Percentiles rank a stretch among this genome's conserved stretches.
These are phyloP conservation scores for Ophthalmolycus amberensis DNA, from an alignment of 2,113 vertebrate species.

Conservation along the genomic window DNA sequence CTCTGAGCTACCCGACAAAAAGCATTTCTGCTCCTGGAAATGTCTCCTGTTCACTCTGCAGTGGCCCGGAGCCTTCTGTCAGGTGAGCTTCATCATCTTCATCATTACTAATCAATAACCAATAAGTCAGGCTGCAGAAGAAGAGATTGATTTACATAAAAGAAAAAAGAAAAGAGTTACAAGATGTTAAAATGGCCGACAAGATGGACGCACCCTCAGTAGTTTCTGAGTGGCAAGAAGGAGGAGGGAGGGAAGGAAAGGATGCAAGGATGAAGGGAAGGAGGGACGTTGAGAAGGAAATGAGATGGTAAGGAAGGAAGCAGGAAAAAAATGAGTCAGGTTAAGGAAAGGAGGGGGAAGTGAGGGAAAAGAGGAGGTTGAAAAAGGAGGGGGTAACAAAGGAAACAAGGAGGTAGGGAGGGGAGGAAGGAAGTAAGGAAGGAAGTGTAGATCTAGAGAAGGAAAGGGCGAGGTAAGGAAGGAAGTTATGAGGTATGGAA, in stretches of 20 bases:
- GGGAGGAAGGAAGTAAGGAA: too few relatives aligned
- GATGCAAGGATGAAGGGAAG: not conserved
- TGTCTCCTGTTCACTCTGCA: slow-evolving; percentile 79
- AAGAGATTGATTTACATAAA: too few relatives aligned
- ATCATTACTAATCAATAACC: not conserved
- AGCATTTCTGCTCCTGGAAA: slow-evolving; percentile 71
- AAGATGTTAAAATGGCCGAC: not conserved
- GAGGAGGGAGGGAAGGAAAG: not conserved
- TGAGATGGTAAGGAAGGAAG: not conserved
- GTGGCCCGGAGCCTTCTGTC: slow-evolving; percentile 82
- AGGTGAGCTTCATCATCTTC: slow-evolving; percentile 66
- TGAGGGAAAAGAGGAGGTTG: not conserved
- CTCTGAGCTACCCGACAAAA: accelerated
- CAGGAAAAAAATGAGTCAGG: not conserved
- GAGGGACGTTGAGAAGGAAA: too few relatives aligned
- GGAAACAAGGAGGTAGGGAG: not conserved
- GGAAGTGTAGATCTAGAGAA: not conserved
- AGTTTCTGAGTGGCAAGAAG: not conserved
- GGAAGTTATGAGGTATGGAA: not conserved
- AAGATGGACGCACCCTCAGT: not conserved
- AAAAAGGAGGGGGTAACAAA: not conserved
- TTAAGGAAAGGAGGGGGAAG: too few relatives aligned
- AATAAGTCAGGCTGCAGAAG: too few relatives aligned
- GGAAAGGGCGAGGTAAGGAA: too few relatives aligned
- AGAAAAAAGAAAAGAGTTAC: too few relatives aligned